Percentiles rank a stretch among this genome's conserved stretches.
phyloP scores from a whole-genome alignment of 2,888 invertebrate genomes.

The Rapana venosa region DNA sequence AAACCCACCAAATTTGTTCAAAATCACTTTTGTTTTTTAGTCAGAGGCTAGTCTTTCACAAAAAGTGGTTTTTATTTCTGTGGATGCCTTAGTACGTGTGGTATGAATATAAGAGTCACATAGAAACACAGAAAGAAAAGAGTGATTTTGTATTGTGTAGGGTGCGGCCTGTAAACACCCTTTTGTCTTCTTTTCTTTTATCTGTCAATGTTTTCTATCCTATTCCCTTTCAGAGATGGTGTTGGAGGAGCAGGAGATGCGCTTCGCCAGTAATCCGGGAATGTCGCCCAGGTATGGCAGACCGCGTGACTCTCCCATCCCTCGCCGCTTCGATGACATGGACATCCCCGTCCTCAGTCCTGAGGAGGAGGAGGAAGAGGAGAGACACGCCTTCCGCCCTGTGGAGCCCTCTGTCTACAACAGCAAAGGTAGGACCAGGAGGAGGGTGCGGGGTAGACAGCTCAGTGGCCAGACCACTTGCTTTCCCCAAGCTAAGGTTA shows the following conservation, averaged over 20 bases:
- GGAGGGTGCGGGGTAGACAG: no score
- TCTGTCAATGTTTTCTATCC: background rate
- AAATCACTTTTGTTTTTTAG: background rate
- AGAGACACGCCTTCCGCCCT: slow-evolving; percentile 27
- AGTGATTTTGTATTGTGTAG: no score
- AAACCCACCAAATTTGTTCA: no score
- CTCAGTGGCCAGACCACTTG: no score
- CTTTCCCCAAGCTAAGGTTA: no score
- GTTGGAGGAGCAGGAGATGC: background rate
- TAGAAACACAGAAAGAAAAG: no score
- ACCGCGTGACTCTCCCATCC: background rate
- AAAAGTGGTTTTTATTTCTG: no score
- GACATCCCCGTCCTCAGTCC: background rate
- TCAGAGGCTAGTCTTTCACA: no score
- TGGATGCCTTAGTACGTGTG: no score
- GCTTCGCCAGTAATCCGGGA: background rate
- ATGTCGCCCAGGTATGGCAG: background rate
- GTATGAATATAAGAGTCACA: no score
- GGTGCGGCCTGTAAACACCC: no score
- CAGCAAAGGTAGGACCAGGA: background rate
- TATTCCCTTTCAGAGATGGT: background rate
- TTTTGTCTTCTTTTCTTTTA: background rate
- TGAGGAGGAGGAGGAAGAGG: slow-evolving; percentile 49
- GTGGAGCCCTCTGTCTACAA: slow-evolving; percentile 24
- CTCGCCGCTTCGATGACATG: background rate